Evolutionary conservation across 2,797 vertebrate genomes (phyloP), one percentile per base, ranked within the genome.

Genomic region (Anolis apletophallus): DNA sequence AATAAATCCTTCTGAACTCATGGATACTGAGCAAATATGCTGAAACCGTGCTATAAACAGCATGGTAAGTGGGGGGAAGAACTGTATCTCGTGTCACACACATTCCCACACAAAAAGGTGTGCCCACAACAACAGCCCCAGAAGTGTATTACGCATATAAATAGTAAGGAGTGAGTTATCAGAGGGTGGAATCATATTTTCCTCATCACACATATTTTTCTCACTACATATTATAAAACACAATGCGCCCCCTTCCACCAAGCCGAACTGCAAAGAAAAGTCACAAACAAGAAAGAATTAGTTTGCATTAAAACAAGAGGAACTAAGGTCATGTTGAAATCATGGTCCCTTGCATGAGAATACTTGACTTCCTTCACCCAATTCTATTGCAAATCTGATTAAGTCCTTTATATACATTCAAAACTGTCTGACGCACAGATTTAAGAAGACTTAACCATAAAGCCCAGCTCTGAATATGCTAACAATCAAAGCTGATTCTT

Each of bases 171-270:
- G 32, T 57, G 54, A 59, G n/a, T 50, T 32, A 71, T 61, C n/a
- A 57, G 17, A 34, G 36, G 36, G 73, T 61, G 4, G 74, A 3
- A 34, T 52, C 46, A 34, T 23, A 76, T 78, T 78, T 85, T 68
- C 32, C 76, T 40, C 34, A 52, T 9, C 3, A 69, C 7, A 52
- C 67, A 52, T 12, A 29, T 7, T 57, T 61, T 23, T 61, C 59
- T 61, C 59, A 61, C 59, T 14, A 36, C 23, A 57, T 40, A 46
- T 32, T 67, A 52, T 54, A 52, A 68, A 81, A 34, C 50, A 21
- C 9, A 19, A 46, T 5, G 29, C 5, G 0, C 50, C 2, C 52
- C 29, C 0, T 6, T 6, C 8, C 13, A 10, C 12, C 3, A 80
- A 21, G 26, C 79, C 46, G 8, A 32, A 67, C 26, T 7, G 17